Evolutionary conservation across 53 echinoderm and acorn worm species (phyloP).

Genomic region (Paracentrotus lividus): DNA sequence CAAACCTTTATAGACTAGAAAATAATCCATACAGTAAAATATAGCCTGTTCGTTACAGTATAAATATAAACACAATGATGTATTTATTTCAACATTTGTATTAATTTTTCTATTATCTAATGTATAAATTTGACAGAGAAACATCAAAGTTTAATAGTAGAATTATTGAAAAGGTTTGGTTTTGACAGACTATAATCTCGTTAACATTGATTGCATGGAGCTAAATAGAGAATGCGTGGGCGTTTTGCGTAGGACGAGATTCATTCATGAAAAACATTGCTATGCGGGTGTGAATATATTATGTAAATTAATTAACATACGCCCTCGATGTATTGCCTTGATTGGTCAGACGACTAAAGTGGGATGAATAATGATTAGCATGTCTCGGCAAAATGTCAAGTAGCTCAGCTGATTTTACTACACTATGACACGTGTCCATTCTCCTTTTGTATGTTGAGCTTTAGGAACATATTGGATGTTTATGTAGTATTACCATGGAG

Average conservation of each 20-base stretch:
- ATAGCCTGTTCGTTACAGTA: background rate
- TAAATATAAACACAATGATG: too few relatives aligned
- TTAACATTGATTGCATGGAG: background rate
- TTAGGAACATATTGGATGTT: too few relatives aligned
- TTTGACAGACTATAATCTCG: background rate
- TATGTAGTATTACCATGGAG: too few relatives aligned
- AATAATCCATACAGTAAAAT: background rate
- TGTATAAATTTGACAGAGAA: too few relatives aligned
- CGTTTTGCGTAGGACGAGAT: slow-evolving; percentile 1
- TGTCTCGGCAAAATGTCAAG: background rate
- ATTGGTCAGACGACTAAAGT: background rate
- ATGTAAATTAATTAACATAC: slow-evolving; percentile 21
- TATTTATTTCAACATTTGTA: too few relatives aligned
- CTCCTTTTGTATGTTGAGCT: too few relatives aligned
- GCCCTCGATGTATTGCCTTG: slow-evolving; percentile 1
- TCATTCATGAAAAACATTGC: slow-evolving; percentile 34
- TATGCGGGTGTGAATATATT: slow-evolving; percentile 17
- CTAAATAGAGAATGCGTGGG: background rate
- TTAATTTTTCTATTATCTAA: too few relatives aligned
- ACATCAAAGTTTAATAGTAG: background rate
- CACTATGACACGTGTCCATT: slow-evolving; percentile 1
- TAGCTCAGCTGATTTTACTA: background rate
- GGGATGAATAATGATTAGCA: background rate
- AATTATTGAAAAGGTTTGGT: background rate
- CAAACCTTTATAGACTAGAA: background rate